Base-by-base conservation (phyloP, 2,888 invertebrate species). In the Synergus laeviventris region DNA sequence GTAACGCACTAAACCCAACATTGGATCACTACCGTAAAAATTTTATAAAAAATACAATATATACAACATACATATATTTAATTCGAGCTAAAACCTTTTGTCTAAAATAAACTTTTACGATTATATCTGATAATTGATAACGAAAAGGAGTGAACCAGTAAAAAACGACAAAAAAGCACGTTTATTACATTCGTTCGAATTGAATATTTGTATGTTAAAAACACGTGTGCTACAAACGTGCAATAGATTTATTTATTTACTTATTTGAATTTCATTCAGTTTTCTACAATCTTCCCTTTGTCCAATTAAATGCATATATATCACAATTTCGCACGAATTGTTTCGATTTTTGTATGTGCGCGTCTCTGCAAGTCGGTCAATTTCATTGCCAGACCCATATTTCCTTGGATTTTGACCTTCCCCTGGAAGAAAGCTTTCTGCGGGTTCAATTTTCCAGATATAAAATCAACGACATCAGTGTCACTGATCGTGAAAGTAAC, bases 351-450 rank as follows among this genome's bases (percentile, higher is more conserved):
- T 59, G 93, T 93, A 4, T 94, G 93, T 0, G 96, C 96, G 8
- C 94, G 93, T 78, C 94, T 93, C 87, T 97, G 97, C 80, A 98
- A 91, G 82, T 97, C 96, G 24, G 96, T 95, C 77, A 99, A 92
- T 90, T 98, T 99, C 96, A 99, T 96, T 1, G 99, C 99, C 61
- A 98, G 92, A 0, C 97, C 98, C 96, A 99, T 97, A 90, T 99
- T 99, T 45, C 99, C 99, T 90, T 98, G 96, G 78, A 99, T 95
- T 92, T 98, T 99, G 77, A 97, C 94, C 91, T 99, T 99, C 18
- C 99, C 99, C 91, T 98, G 97, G 93, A 97, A 97, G 91, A 97
- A 97, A 1, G 98, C 98, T 91, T 98, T 98, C 90, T 99, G 98
- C 0, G 97, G 97, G 90, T 98, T 98, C 79, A 99, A 92, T 91